Evolutionary conservation across 2,888 invertebrate species (phyloP).

Genomic region (Heteromyza rotundicornis): DNA sequence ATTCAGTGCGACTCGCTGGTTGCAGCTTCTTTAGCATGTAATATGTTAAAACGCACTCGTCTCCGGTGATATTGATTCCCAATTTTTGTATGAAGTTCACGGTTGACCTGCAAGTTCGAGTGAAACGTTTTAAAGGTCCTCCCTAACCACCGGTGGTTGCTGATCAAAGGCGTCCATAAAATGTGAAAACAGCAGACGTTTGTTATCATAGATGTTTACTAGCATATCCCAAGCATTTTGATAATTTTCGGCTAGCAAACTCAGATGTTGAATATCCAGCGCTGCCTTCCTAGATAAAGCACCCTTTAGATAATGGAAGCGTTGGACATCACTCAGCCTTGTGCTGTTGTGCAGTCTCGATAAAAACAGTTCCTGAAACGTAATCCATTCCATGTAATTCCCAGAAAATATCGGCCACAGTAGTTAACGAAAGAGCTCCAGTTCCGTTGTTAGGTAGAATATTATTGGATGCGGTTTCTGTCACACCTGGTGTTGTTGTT

Average conservation of each 20-base stretch:
- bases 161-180: conserved; percentile 8
- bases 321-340: not conserved
- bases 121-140: conserved; percentile 16
- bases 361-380: not conserved
- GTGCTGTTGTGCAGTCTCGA: too few species aligned
- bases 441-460: not conserved
- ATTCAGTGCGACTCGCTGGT: not conserved
- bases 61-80: not conserved
- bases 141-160: not conserved
- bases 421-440: not conserved
- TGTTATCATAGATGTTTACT: not conserved
- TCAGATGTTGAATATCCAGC: not conserved
- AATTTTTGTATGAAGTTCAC: conserved; percentile 6
- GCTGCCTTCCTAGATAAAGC: not conserved
- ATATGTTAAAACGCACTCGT: conserved; percentile 7
- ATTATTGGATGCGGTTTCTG: not conserved
- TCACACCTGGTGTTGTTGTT: not conserved
- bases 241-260: not conserved
- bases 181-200: conserved; percentile 5
- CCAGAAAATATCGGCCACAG: not conserved
- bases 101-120: conserved; percentile 10
- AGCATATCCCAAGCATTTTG: not conserved
- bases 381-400: not conserved
- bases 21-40: conserved; percentile 11
- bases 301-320: not conserved